A percentile compares a stretch with the other conserved stretches of the same genome.
These are phyloP conservation scores for Hipposideros larvatus DNA, from an alignment of 2,797 vertebrate species.

Conservation along the genomic window DNA sequence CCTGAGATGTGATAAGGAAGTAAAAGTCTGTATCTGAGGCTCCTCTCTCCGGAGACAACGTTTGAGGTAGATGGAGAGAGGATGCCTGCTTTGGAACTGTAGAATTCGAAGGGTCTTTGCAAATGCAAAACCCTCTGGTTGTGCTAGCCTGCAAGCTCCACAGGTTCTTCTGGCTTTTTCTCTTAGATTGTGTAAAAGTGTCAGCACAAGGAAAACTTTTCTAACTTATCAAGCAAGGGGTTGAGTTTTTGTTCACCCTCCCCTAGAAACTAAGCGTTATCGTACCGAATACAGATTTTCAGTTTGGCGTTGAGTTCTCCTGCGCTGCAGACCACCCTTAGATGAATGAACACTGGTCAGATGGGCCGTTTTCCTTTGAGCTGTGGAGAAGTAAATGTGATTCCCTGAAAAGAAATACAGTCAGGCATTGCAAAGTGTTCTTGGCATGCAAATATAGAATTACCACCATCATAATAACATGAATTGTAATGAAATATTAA, in stretches of 20 bases:
- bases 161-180: neutral
- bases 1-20: neutral
- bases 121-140: constrained; percentile 25
- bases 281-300: neutral
- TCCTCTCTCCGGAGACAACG: neutral
- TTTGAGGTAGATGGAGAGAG: neutral
- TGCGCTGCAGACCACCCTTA: neutral
- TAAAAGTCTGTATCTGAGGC: neutral
- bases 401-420: neutral
- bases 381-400: neutral
- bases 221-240: neutral
- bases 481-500: constrained; percentile 21
- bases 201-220: neutral
- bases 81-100: neutral
- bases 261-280: neutral
- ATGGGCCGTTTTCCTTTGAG: neutral
- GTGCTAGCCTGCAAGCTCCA: neutral
- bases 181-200: constrained; percentile 18
- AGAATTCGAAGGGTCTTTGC: constrained; percentile 31
- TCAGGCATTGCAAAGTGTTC: neutral
- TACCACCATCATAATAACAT: neutral
- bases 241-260: neutral
- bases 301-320: neutral
- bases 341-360: neutral
- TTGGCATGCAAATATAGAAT: neutral